phyloP scores from a whole-genome alignment of 2,113 vertebrate genomes.

The Lota lota region DNA sequence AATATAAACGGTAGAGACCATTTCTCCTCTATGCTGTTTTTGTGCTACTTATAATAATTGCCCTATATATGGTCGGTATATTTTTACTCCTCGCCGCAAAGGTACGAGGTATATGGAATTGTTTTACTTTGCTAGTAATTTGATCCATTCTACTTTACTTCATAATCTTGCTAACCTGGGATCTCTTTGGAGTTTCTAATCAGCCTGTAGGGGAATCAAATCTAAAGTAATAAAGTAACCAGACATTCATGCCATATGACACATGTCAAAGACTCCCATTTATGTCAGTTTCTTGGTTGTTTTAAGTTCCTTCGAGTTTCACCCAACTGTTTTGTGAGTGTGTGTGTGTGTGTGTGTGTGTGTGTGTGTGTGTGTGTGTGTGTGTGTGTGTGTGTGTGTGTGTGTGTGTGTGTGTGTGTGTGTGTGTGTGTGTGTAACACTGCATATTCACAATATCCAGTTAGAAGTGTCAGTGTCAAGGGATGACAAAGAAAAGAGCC shows the following conservation, averaged over 20 bases:
- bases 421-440: background rate
- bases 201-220: no score
- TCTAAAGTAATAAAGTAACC: no score
- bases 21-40: no score
- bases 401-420: constrained; percentile 1
- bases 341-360: no score
- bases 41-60: constrained; percentile 1
- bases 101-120: background rate
- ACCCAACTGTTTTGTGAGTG: no score
- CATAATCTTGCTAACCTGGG: no score
- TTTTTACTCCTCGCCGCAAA: background rate
- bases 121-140: background rate
- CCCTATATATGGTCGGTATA: background rate
- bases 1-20: no score
- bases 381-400: constrained; percentile 1
- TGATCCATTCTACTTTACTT: background rate
- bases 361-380: background rate
- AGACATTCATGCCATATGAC: no score
- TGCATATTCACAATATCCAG: constrained; percentile 1
- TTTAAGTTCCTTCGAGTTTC: no score
- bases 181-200: no score
- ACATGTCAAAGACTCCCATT: no score
- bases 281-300: no score
- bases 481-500: background rate
- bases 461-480: background rate